phyloP scores from a whole-genome alignment of 2,113 vertebrate species.

The Phrynocephalus versicolor region DNA sequence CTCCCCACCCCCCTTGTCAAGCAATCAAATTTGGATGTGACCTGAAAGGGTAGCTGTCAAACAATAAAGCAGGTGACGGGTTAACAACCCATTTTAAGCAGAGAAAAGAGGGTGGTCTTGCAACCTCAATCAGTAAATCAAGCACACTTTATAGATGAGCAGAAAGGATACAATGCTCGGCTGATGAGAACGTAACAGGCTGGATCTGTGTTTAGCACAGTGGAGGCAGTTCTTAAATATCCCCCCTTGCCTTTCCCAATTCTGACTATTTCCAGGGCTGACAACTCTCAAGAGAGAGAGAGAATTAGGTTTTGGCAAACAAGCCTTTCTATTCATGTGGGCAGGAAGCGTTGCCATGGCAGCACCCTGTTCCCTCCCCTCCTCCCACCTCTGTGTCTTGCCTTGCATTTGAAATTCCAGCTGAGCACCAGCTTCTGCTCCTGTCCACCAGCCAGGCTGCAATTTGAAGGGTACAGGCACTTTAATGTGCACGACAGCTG shows the following conservation, averaged over 20 bases:
- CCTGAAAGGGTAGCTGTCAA: neutral
- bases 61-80: neutral
- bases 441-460: neutral
- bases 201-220: constrained; percentile 18
- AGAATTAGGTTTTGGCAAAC: constrained; percentile 47
- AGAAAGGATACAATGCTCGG: constrained; percentile 50
- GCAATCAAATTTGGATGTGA: neutral
- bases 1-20: no score
- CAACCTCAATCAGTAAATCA: neutral
- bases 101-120: neutral
- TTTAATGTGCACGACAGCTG: neutral
- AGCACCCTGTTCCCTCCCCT: constrained; percentile 20
- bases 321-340: constrained; percentile 51
- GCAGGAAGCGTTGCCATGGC: constrained; percentile 50
- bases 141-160: neutral
- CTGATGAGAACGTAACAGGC: constrained; percentile 24
- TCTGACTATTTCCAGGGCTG: constrained; percentile 37
- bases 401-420: constrained; percentile 48
- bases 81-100: neutral
- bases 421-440: constrained; percentile 27
- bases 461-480: neutral
- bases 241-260: constrained; percentile 25
- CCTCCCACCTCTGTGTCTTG: constrained; percentile 13
- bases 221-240: constrained; percentile 12
- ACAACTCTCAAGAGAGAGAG: constrained; percentile 46